Percentiles rank a stretch among this genome's conserved stretches.
Evolutionary conservation across 2,888 invertebrate species (phyloP).

Genomic region (Eupithecia insigniata): DNA sequence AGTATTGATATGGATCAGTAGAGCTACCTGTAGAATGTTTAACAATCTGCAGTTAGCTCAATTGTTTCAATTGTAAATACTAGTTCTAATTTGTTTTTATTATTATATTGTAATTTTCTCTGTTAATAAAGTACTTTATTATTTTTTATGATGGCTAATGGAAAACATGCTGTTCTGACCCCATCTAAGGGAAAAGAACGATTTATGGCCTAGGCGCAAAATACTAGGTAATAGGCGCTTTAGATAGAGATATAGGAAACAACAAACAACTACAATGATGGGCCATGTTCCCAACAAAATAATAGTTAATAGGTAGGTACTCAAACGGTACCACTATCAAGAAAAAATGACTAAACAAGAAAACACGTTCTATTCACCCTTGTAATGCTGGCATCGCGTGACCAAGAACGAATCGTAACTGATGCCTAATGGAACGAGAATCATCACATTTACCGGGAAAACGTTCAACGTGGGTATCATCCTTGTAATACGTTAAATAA

Average conservation of each 20-base stretch:
- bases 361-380: conserved; percentile 52
- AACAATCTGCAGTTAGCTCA: too few species aligned
- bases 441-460: conserved; percentile 78
- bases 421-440: conserved; percentile 79
- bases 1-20: too few species aligned
- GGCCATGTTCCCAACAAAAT: neutral
- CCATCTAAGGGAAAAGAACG: neutral
- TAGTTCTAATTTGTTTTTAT: too few species aligned
- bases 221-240: neutral
- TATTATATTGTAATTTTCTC: too few species aligned
- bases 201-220: neutral
- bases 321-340: conserved; percentile 11
- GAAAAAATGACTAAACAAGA: conserved; percentile 39
- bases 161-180: too few species aligned
- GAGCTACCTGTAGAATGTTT: too few species aligned
- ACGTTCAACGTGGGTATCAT: conserved; percentile 69
- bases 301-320: neutral
- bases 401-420: conserved; percentile 75
- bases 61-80: too few species aligned
- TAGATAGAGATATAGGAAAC: neutral
- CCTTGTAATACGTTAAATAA: conserved; percentile 66
- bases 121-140: too few species aligned
- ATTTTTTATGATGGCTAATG: too few species aligned
- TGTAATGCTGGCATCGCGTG: conserved; percentile 81
- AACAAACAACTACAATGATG: neutral